Evolutionary conservation across 2,113 vertebrate genomes (phyloP).

Genomic region (Gracilinanus agilis): DNA sequence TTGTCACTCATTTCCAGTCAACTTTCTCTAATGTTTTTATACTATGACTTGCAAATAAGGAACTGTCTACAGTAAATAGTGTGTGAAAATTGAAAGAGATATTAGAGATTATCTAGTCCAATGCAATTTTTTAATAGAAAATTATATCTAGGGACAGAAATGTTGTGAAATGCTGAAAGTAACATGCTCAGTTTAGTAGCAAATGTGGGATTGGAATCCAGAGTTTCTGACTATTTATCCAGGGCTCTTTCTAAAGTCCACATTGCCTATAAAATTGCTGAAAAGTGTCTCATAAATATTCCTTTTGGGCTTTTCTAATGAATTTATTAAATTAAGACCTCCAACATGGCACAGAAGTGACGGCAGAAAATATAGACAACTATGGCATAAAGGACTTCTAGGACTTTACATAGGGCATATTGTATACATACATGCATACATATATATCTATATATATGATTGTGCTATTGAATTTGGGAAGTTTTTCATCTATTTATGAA

Average conservation of each 20-base stretch:
- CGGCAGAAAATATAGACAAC: neutral
- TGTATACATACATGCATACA: too few relatives aligned
- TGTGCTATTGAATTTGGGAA: neutral
- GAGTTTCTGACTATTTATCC: neutral
- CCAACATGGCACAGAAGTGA: neutral
- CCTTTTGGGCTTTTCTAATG: neutral
- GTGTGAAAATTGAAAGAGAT: neutral
- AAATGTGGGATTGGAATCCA: neutral
- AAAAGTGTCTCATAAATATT: neutral
- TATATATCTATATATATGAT: too few relatives aligned
- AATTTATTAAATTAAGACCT: neutral
- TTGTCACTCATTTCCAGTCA: neutral
- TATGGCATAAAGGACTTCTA: neutral
- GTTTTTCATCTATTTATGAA: conserved; percentile 1
- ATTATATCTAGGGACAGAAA: neutral
- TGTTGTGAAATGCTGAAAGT: neutral
- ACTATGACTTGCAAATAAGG: neutral
- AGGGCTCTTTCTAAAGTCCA: neutral
- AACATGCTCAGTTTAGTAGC: neutral
- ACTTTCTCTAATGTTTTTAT: neutral
- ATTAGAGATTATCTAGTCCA: neutral
- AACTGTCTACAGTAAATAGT: neutral
- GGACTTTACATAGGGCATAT: neutral
- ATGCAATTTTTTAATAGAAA: neutral
- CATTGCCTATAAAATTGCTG: neutral